Conservation (phyloP, 2,888 invertebrate genomes). For the Lumbricus terrestris region DNA sequence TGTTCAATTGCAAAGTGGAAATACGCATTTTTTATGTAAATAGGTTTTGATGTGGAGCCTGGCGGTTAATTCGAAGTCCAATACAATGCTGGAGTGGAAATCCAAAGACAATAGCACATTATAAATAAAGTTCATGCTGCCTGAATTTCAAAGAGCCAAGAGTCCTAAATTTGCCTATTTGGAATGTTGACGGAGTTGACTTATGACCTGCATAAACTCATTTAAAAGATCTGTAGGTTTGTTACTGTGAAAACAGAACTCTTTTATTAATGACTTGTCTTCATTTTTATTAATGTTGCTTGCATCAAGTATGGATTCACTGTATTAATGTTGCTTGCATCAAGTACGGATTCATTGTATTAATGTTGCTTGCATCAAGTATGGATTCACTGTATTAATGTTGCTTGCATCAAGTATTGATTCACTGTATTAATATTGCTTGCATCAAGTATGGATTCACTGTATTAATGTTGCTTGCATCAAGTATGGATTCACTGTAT, state of each 20-base stretch:
- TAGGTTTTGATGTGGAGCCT: background rate
- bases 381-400: background rate
- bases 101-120: background rate
- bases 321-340: background rate
- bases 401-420: background rate
- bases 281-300: background rate
- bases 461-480: background rate
- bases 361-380: background rate
- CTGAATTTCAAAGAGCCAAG: background rate
- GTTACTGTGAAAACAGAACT: background rate
- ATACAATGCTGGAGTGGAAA: background rate
- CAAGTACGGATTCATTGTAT: background rate
- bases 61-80: background rate
- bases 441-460: background rate
- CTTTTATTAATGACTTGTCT: background rate
- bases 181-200: background rate
- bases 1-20: background rate
- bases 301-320: background rate
- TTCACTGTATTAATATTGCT: background rate
- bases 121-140: too few species aligned
- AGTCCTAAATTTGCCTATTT: background rate
- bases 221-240: too few species aligned
- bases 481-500: background rate
- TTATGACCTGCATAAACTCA: background rate
- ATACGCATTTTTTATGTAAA: background rate